Percentiles rank a stretch among this genome's conserved stretches.
Conservation (phyloP, 1,140 invertebrate species). For the Mizuhopecten yessoensis region DNA sequence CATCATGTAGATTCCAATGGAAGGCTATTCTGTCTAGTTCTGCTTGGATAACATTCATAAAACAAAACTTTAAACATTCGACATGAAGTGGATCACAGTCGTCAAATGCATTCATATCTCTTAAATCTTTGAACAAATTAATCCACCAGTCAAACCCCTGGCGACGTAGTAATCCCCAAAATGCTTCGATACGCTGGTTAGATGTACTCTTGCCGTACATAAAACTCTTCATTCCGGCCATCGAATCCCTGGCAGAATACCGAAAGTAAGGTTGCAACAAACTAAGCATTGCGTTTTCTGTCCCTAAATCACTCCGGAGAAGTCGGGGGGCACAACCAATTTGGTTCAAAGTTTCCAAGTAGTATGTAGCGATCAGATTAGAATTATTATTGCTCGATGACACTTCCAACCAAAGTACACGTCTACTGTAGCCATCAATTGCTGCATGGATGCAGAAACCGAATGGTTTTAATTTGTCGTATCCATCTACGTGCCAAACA, state of each 20-base stretch:
- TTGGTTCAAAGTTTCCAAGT: conserved; percentile 55
- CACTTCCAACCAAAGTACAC: conserved; percentile 70
- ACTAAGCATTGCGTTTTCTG: conserved; percentile 44
- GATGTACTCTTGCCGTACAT: conserved; percentile 55
- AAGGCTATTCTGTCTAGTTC: conserved; percentile 51
- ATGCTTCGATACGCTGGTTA: conserved; percentile 57
- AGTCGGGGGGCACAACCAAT: conserved; percentile 43
- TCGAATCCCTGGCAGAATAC: background rate
- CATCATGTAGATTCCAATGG: conserved; percentile 51
- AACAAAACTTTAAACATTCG: conserved; percentile 54
- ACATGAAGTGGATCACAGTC: conserved; percentile 47
- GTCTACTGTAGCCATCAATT: conserved; percentile 74
- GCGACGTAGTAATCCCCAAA: conserved; percentile 51
- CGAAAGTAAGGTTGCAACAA: conserved; percentile 45
- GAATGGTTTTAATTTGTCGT: conserved; percentile 63
- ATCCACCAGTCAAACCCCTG: conserved; percentile 51
- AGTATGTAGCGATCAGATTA: conserved; percentile 60
- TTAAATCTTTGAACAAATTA: conserved; percentile 56
- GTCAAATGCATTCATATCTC: conserved; percentile 36
- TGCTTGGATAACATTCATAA: conserved; percentile 44
- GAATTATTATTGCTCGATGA: conserved; percentile 70
- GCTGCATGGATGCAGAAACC: conserved; percentile 70
- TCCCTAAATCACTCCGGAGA: conserved; percentile 43
- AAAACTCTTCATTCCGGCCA: conserved; percentile 52
- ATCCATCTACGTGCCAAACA: conserved; percentile 74